Base-by-base conservation (phyloP, 2,113 vertebrate species). In the Elaphurus davidianus region DNA sequence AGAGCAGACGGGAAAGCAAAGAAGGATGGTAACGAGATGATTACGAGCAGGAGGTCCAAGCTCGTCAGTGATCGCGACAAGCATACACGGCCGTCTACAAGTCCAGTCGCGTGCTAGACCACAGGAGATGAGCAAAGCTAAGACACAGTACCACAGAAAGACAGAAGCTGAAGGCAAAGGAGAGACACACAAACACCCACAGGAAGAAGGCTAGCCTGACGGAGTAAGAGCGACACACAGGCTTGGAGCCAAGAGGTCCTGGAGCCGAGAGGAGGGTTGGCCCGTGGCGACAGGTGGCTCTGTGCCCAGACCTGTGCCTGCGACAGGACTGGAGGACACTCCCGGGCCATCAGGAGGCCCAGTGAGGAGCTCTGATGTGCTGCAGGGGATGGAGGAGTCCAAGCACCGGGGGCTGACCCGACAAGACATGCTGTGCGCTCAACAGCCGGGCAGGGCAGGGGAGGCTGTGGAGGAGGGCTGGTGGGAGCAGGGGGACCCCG, bases 181-280 rank as follows among this genome's bases (percentile, higher is more conserved):
- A 11, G 27, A 79, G n/a, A 57, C 54, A 52, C 9, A 43, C 83
- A 47, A 30, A 21, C 23, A 33, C 12, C 11, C 13, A 8, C 8
- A 5, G 19, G 5, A 52, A 25, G n/a, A 54, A 45, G 0, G 3
- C 71, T 60, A 43, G 30, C 7, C 5, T 33, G 5, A 6, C 16
- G 15, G 36, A 45, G 52, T 4, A 8, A 25, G 14, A 27, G 0
- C 0, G 14, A 19, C 30, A 84, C 33, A 7, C 1, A 3, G 62
- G n/a, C 62, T 5, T 19, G 28, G 4, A n/a, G 62, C 50, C 14
- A 1, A n/a, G 91, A 47, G 36, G 27, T 40, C 40, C 40, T 19
- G 28, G 4, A n/a, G 62, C 50, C 14, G 2, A n/a, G 81, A 47
- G 36, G 27, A 45, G 55, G 88, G 60, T 30, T 5, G 91, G 78